Evolutionary conservation across 1,140 invertebrate genomes (phyloP).

Genomic region (Archegozetes longisetosus): DNA sequence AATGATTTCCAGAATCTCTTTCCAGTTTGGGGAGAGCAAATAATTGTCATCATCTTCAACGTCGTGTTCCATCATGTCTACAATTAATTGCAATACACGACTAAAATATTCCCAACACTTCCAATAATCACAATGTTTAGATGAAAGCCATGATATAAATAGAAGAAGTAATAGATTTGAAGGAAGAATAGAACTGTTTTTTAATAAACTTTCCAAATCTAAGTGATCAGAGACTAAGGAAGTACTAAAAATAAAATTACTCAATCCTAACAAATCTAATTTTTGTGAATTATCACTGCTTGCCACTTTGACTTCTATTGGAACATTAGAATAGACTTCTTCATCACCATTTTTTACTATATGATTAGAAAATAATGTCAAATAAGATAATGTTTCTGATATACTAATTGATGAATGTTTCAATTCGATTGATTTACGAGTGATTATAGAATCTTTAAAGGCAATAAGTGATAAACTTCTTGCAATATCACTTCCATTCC

Average conservation of each 20-base stretch:
- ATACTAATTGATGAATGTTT: slow-evolving; percentile 1
- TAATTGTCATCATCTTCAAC: not conserved
- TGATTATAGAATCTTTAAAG: slow-evolving; percentile 8
- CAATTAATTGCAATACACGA: not conserved
- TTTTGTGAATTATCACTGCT: no score
- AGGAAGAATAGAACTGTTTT: not conserved
- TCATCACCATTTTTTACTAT: slow-evolving; percentile 14
- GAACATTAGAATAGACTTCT: slow-evolving; percentile 9
- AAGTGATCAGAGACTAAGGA: slow-evolving; percentile 9
- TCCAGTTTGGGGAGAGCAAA: slow-evolving; percentile 28
- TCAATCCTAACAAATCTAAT: slow-evolving; percentile 14
- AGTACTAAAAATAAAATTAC: slow-evolving; percentile 17
- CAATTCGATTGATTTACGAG: not conserved
- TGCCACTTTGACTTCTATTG: slow-evolving; percentile 15
- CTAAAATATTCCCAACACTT: slow-evolving; percentile 18
- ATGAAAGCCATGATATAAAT: slow-evolving; percentile 12
- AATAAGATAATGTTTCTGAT: slow-evolving; percentile 16
- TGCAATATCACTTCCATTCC: slow-evolving; percentile 11
- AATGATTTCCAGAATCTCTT: slow-evolving; percentile 25
- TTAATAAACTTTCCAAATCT: not conserved
- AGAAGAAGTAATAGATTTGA: slow-evolving; percentile 7
- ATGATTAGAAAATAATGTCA: slow-evolving; percentile 13
- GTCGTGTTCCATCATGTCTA: not conserved
- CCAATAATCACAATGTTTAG: slow-evolving; percentile 8
- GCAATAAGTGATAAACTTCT: slow-evolving; percentile 8